Conservation (phyloP, 1,140 invertebrate genomes). For the Anastatus disparis region DNA sequence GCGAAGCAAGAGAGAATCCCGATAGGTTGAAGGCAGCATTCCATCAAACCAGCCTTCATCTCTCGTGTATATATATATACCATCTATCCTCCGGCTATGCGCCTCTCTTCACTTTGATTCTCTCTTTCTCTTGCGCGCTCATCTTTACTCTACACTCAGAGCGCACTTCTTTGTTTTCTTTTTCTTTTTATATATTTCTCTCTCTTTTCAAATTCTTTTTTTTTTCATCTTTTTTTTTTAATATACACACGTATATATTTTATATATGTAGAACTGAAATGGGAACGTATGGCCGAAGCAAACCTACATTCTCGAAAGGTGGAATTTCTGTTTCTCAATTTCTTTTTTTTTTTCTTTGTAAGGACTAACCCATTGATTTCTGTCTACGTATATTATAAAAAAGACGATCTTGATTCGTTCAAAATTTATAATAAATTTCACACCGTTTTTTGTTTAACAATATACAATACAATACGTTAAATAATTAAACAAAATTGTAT, state of each 20-base stretch:
- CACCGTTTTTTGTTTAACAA: background rate
- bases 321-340: background rate
- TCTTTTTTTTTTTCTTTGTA: background rate
- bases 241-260: background rate
- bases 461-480: background rate
- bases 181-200: conserved; percentile 11
- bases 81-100: conserved; percentile 46
- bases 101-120: conserved; percentile 27
- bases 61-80: too few relatives aligned
- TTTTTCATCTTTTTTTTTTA: background rate
- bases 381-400: background rate
- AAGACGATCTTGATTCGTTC: background rate
- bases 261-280: background rate
- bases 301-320: conserved; percentile 12
- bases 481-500: too few relatives aligned
- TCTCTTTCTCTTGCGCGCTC: conserved; percentile 27
- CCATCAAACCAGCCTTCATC: conserved; percentile 63
- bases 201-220: conserved; percentile 2
- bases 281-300: background rate
- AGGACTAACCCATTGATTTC: background rate
- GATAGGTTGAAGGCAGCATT: conserved; percentile 56
- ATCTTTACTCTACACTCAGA: background rate
- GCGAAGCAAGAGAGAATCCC: conserved; percentile 20
- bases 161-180: background rate
- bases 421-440: background rate